phyloP scores from a whole-genome alignment of 2,113 vertebrate species.

The Helogale parvula region DNA sequence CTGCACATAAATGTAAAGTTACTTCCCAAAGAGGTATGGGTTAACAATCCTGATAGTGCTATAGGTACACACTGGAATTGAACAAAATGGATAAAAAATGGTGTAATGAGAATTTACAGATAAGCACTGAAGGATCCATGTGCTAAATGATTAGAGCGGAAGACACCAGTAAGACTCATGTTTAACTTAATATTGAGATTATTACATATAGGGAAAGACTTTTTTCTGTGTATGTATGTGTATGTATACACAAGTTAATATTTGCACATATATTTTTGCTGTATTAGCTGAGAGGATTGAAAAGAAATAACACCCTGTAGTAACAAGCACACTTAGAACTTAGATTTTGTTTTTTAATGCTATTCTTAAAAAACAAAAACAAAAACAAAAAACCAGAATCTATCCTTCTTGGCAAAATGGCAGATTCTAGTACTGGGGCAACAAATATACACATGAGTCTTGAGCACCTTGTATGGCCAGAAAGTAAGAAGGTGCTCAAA shows the following conservation, averaged over 20 bases:
- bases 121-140: background rate
- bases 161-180: background rate
- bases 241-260: background rate
- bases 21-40: background rate
- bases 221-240: too few species aligned
- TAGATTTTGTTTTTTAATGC: background rate
- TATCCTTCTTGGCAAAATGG: background rate
- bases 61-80: background rate
- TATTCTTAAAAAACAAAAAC: background rate
- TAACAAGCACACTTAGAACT: background rate
- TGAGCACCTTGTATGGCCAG: background rate
- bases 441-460: background rate
- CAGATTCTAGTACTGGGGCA: background rate
- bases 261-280: background rate
- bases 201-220: background rate
- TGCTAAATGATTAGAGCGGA: background rate
- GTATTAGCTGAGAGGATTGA: background rate
- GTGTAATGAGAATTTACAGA: background rate
- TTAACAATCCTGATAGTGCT: background rate
- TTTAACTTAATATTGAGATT: background rate
- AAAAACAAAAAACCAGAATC: background rate
- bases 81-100: background rate
- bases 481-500: background rate
- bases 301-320: background rate
- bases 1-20: background rate